phyloP scores from a whole-genome alignment of 2,797 vertebrate genomes.

The Silurus lanzhouensis region DNA sequence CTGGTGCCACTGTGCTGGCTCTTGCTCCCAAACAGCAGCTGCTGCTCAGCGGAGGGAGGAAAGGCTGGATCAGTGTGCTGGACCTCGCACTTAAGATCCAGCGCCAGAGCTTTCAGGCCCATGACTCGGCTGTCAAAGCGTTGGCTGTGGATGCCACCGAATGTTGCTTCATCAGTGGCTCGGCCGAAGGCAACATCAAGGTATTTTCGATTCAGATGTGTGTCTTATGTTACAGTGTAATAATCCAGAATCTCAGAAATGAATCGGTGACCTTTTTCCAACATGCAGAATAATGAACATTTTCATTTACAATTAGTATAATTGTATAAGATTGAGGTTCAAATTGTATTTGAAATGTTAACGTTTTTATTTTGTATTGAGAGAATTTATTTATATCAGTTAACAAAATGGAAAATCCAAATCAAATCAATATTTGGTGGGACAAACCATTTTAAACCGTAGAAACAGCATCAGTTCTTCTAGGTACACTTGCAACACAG shows the following conservation, averaged over 20 bases:
- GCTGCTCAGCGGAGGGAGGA: slow-evolving; percentile 91
- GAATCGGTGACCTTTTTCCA: no score
- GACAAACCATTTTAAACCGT: no score
- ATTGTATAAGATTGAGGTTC: background rate
- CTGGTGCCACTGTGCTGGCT: slow-evolving; percentile 89
- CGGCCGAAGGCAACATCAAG: slow-evolving; percentile 97
- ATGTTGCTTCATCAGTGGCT: slow-evolving; percentile 93
- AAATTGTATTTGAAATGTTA: background rate
- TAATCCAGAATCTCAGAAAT: background rate
- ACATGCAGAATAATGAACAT: background rate
- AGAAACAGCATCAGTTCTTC: no score
- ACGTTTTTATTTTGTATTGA: background rate
- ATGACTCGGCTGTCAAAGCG: slow-evolving; percentile 94
- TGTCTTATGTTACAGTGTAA: background rate
- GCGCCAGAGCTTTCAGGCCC: slow-evolving; percentile 91
- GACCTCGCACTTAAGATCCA: slow-evolving; percentile 87
- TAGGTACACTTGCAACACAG: no score
- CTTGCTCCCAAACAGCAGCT: slow-evolving; percentile 92
- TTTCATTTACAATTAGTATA: background rate
- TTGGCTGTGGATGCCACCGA: slow-evolving; percentile 88
- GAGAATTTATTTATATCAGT: background rate
- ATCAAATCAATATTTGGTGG: no score
- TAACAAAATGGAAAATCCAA: no score
- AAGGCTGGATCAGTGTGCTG: slow-evolving; percentile 89
- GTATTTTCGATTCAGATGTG: slow-evolving; percentile 64